Conservation (phyloP, 92 coral and sea anemone genomes). For the Porites lobata region DNA sequence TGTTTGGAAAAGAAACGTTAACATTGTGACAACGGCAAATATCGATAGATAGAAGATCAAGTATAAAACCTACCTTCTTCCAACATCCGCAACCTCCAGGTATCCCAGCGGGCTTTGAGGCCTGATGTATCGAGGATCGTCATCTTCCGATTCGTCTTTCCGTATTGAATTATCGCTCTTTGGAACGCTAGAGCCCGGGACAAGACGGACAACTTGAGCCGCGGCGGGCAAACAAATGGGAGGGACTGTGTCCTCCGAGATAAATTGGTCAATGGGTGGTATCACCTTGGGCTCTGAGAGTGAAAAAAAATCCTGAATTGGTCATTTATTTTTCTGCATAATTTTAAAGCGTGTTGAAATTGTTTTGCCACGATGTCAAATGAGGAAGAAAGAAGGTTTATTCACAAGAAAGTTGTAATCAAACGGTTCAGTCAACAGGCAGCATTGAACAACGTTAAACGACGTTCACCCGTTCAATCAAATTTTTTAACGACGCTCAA, state of each 20-base stretch:
- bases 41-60: not conserved
- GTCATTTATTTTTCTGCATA: no score
- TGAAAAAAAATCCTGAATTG: not conserved
- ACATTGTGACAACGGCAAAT: not conserved
- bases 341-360: no score
- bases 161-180: conserved; percentile 46
- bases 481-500: no score
- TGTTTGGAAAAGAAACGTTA: no score
- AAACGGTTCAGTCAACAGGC: no score
- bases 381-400: no score
- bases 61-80: conserved; percentile 49
- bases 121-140: conserved; percentile 41
- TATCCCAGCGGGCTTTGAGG: conserved; percentile 66
- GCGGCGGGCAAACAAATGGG: conserved; percentile 85
- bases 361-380: no score
- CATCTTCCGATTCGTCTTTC: conserved; percentile 42
- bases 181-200: conserved; percentile 82
- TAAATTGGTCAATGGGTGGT: conserved; percentile 26
- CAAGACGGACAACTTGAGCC: conserved; percentile 92
- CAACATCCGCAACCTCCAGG: conserved; percentile 91
- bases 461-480: no score
- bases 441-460: no score
- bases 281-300: not conserved
- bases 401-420: no score
- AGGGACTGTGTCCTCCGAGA: conserved; percentile 60